These are phyloP conservation scores for Dermolepida albohirtum DNA, from an alignment of 2,888 invertebrate genomes.

Conservation along the genomic window DNA sequence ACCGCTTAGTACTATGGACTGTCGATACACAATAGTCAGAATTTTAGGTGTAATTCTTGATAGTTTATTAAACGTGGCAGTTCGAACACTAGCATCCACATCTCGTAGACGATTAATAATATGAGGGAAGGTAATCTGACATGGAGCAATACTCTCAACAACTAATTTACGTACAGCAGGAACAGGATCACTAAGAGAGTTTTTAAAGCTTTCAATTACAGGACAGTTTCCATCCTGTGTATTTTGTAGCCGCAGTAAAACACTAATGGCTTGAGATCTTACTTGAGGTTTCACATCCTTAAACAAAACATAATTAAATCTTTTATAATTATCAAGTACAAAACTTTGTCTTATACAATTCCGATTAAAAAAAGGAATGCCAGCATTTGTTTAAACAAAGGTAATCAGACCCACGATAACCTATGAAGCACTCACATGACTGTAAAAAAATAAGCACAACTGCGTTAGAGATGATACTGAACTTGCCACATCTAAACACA, in stretches of 20 bases:
- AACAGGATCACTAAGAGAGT: conserved; percentile 80
- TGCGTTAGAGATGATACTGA: no score
- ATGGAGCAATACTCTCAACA: conserved; percentile 79
- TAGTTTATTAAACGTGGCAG: conserved; percentile 66
- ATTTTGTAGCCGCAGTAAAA: conserved; percentile 84
- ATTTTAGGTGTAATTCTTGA: conserved; percentile 61
- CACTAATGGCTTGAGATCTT: conserved; percentile 82
- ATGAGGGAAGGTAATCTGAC: conserved; percentile 75
- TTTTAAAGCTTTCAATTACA: conserved; percentile 78
- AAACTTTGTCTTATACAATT: no score
- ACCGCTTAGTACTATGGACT: conserved; percentile 67
- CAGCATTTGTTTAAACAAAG: no score
- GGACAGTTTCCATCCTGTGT: conserved; percentile 80
- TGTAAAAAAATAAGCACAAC: no score
- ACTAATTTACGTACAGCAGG: conserved; percentile 71
- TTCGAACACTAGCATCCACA: conserved; percentile 81
- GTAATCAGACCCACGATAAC: no score
- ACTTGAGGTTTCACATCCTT: conserved; percentile 82
- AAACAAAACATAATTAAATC: conserved; percentile 42
- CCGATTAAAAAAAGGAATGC: no score
- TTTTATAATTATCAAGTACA: no score
- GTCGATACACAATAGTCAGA: conserved; percentile 69
- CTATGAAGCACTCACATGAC: no score
- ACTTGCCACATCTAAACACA: no score
- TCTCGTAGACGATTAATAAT: conserved; percentile 82